These are phyloP conservation scores for Dysmachus trigonus DNA, from an alignment of 2,888 invertebrate genomes.

Conservation along the genomic window DNA sequence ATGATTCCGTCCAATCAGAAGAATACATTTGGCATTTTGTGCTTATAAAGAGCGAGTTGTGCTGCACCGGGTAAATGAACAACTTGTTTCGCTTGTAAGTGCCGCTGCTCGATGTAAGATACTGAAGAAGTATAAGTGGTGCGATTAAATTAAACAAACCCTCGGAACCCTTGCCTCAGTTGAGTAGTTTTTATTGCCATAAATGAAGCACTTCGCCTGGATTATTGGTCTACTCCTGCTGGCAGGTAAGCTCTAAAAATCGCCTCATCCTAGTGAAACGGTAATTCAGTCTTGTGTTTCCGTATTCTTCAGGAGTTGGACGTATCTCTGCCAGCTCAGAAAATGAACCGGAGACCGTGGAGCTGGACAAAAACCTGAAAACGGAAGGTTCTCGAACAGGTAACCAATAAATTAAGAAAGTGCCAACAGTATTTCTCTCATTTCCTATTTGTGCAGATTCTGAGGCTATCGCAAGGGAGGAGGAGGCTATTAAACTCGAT, in stretches of 20 bases:
- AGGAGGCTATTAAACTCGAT: constrained; percentile 95
- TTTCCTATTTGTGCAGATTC: constrained; percentile 71
- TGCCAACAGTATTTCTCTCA: neutral
- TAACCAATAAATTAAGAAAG: constrained; percentile 58
- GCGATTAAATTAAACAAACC: neutral
- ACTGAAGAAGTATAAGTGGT: neutral
- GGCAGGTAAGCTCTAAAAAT: constrained; percentile 54
- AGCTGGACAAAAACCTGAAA: constrained; percentile 83
- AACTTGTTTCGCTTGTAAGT: neutral
- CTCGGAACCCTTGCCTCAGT: neutral
- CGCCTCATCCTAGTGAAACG: neutral
- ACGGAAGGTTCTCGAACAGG: constrained; percentile 91
- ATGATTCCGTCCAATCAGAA: constrained; percentile 59
- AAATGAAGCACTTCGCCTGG: constrained; percentile 53
- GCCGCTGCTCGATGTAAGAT: neutral
- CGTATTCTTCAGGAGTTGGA: neutral
- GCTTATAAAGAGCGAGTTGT: neutral
- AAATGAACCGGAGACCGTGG: constrained; percentile 69
- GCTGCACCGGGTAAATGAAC: neutral
- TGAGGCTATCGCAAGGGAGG: constrained; percentile 89
- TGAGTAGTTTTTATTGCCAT: neutral
- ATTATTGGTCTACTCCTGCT: constrained; percentile 58
- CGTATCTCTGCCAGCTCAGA: constrained; percentile 52
- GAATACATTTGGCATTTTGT: constrained; percentile 54
- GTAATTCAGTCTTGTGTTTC: neutral